A percentile compares a stretch with the other conserved stretches of the same genome.
Conservation (phyloP, 1,140 invertebrate genomes). For the Diabrotica virgifera region DNA sequence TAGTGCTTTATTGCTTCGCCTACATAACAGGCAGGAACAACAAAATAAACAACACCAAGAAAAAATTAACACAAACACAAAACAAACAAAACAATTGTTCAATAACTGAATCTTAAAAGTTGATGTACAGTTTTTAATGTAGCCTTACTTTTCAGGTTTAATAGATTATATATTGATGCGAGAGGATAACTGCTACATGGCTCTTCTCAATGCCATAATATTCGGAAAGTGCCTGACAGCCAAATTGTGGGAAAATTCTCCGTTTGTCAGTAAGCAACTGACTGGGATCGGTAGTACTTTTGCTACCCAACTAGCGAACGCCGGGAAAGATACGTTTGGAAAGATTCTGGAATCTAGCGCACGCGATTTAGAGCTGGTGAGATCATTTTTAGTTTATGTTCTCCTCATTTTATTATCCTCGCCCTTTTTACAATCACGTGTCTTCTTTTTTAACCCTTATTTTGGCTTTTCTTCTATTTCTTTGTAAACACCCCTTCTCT, state of each 20-base stretch:
- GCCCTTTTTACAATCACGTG: too few relatives aligned
- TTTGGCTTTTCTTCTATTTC: too few relatives aligned
- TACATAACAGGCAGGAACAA: too few relatives aligned
- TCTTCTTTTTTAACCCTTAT: too few relatives aligned
- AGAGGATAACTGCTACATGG: conserved; percentile 47
- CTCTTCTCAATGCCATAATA: conserved; percentile 58
- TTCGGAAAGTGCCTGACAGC: conserved; percentile 65
- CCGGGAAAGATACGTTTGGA: conserved; percentile 66
- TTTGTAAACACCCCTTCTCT: too few relatives aligned
- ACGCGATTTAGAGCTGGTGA: conserved; percentile 70
- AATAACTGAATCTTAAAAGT: too few relatives aligned
- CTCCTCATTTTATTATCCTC: too few relatives aligned
- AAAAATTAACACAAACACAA: too few relatives aligned
- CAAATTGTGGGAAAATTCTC: conserved; percentile 73
- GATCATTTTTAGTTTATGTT: too few relatives aligned
- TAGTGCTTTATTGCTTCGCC: too few relatives aligned
- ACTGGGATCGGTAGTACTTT: conserved; percentile 66
- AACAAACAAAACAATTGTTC: too few relatives aligned
- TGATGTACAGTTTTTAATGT: neutral
- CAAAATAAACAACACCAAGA: too few relatives aligned
- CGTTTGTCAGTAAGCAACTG: conserved; percentile 66
- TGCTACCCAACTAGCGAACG: conserved; percentile 61
- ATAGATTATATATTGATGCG: conserved; percentile 45
- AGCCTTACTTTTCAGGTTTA: conserved; percentile 51
- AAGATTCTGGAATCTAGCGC: conserved; percentile 65